These are phyloP conservation scores for Acanthornis magna DNA, from an alignment of 2,797 vertebrate genomes.

Conservation along the genomic window DNA sequence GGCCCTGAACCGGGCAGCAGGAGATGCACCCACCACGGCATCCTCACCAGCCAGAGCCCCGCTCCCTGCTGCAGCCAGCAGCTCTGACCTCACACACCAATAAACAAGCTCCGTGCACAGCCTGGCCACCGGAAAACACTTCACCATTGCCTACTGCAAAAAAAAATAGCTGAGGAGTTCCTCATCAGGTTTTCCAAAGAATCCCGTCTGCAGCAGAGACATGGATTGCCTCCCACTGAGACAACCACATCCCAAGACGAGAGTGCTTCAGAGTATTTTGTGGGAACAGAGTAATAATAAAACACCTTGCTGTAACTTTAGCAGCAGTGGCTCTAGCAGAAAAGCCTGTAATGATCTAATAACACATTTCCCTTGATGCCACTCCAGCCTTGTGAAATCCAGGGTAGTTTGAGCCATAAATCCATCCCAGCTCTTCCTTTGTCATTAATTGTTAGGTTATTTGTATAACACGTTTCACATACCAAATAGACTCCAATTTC, in stretches of 20 bases:
- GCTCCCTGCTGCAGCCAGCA: not conserved
- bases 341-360: constrained; percentile 36
- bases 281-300: constrained; percentile 1
- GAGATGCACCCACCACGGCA: fast-evolving
- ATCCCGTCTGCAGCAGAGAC: not conserved
- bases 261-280: not conserved
- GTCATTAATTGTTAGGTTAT: constrained; percentile 63
- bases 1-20: not conserved
- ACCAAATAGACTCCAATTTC: constrained; percentile 70
- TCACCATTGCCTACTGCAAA: not conserved
- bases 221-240: not conserved
- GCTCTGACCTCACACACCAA: not conserved
- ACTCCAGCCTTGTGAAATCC: constrained; percentile 6
- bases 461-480: constrained; percentile 57
- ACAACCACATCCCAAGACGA: fast-evolving
- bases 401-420: constrained; percentile 1
- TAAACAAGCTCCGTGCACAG: not conserved
- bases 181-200: not conserved
- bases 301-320: constrained; percentile 13
- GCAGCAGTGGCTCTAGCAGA: not conserved
- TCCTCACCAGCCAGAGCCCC: not conserved
- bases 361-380: constrained; percentile 21
- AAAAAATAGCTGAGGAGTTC: not conserved
- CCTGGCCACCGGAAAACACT: not conserved
- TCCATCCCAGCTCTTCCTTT: constrained; percentile 38